Base-by-base conservation (phyloP, 2,888 invertebrate genomes). In the Oscheius onirici region DNA sequence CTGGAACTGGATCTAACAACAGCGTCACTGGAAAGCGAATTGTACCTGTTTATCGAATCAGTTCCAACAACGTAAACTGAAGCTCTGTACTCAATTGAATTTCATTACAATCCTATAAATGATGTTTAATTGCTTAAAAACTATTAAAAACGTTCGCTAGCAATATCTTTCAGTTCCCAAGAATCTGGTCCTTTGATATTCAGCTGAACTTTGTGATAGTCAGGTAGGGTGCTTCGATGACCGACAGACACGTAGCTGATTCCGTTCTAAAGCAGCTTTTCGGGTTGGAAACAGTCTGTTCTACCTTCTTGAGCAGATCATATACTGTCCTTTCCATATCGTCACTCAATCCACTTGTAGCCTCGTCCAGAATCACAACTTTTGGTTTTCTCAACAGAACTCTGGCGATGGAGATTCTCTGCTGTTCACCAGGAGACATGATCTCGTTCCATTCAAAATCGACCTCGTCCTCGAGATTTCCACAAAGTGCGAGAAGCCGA, bases 371-470 rank as follows among this genome's bases (percentile, higher is more conserved):
- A 22, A 71, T 44, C n/a, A 57, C 65, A n/a, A 66, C 66, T 28
- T 66, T 66, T 22, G 66, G 66, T 10, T 66, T 66, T 11, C 24
- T 22, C 24, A 66, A 17, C 51, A 66, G 66, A 17, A 66, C 68
- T 8, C 68, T 28, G 17, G 58, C 68, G 28, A 68, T 55, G 17
- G 46, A 43, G 90, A 97, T 92, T 79, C 97, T 90, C 89, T 97
- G 97, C 89, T 95, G 95, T 89, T 97, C 97, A 0, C 97, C 97
- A 0, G 97, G 97, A 0, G 95, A 95, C 44, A 97, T 90, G 73
- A 95, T 94, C 87, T 96, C 94, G 60, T 75, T 73, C 80, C 79
- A 76, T 49, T 43, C 57, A 57, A 68, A 68, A 54, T 54, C 66
- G 2, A 66, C 52, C 3, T 52, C 22, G 51, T 66, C 55, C 5